Evolutionary conservation across 2,888 invertebrate species (phyloP), one percentile per base, ranked within the genome.

Genomic region (Elgonia sp.): DNA sequence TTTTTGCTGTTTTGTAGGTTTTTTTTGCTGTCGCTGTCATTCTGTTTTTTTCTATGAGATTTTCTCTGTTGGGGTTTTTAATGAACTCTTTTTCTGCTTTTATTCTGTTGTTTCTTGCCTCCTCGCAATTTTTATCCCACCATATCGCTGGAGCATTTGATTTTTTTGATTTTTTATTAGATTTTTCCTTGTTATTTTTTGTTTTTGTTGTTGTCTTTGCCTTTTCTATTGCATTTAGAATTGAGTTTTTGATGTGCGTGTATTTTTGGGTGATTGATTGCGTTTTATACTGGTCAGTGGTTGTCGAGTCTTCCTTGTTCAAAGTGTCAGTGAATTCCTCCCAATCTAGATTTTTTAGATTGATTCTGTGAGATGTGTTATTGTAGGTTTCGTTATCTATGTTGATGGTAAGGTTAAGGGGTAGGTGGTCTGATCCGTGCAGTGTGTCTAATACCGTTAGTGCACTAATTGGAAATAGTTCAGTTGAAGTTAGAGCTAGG

Each of bases 101-200:
- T 0, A 77, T 69, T 55, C 79, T 65, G 0, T 21, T 3, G 5
- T 42, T 40, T 18, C 40, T 79, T 16, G 79, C 79, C 12, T 60
- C 21, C 10, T 79, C 39, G 21, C 79, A 79, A 8, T 69, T 20
- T 18, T 79, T 4, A 18, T 57, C 69, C 79, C 79, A 79, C 79
- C 79, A 79, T 21, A 46, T 16, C 7, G 53, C 53, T 53, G 53
- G 53, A 3, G n/a, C 12, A 7, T 12, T 7, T 7, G 46, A 46
- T 46, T 53, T 53, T 4, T n/a, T 53, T 16, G 29, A 3, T 29
- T 29, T 29, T 5, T 5, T 29, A 5, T 29, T 29, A 29, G 29
- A 29, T 29, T 29, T 29, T 29, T 3, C 29, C 5, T 29, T 29
- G 5, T 5, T 29, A 29, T 29, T 29, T 29, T 29, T 29, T 1